phyloP scores from a whole-genome alignment of 2,888 invertebrate genomes.

The Archaeoteleia sp. region DNA sequence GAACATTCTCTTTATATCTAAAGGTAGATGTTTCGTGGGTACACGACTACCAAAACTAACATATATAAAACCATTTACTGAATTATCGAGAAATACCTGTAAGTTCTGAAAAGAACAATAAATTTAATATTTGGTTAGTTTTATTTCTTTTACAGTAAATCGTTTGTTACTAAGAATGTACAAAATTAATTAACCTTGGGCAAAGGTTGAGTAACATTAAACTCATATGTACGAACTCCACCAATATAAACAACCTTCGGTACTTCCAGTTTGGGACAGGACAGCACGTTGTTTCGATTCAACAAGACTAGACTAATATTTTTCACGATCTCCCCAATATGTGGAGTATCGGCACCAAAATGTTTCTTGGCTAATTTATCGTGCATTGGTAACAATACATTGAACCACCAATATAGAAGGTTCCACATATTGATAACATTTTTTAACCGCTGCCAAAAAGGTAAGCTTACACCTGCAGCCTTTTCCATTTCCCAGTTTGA shows the following conservation, averaged over 20 bases:
- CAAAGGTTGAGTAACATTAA: conserved; percentile 18
- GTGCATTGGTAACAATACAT: conserved; percentile 10
- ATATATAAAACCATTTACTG: conserved; percentile 58
- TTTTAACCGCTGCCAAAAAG: conserved; percentile 50
- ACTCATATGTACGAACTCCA: conserved; percentile 40
- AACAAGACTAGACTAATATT: conserved; percentile 54
- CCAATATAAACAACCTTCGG: conserved; percentile 52
- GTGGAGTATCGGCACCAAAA: conserved; percentile 51
- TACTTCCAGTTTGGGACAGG: conserved; percentile 30
- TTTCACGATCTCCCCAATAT: conserved; percentile 41
- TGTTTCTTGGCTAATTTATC: conserved; percentile 40
- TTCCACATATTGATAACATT: conserved; percentile 42
- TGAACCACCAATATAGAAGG: conserved; percentile 5
- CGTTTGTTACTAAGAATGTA: no score
- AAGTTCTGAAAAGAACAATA: no score
- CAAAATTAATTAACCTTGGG: conserved; percentile 20
- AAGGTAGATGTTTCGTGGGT: conserved; percentile 12
- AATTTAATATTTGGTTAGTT: no score
- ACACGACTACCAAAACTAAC: conserved; percentile 57
- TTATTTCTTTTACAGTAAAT: no score
- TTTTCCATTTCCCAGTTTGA: conserved; percentile 57
- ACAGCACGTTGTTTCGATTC: conserved; percentile 37
- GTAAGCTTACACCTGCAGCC: conserved; percentile 26
- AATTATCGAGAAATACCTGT: conserved; percentile 49
- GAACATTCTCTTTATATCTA: conserved; percentile 27